Percentiles rank a stretch among this genome's conserved stretches.
Conservation (phyloP, 37 sponge, comb jelly and placozoan genomes). For the Agelas oroides region DNA sequence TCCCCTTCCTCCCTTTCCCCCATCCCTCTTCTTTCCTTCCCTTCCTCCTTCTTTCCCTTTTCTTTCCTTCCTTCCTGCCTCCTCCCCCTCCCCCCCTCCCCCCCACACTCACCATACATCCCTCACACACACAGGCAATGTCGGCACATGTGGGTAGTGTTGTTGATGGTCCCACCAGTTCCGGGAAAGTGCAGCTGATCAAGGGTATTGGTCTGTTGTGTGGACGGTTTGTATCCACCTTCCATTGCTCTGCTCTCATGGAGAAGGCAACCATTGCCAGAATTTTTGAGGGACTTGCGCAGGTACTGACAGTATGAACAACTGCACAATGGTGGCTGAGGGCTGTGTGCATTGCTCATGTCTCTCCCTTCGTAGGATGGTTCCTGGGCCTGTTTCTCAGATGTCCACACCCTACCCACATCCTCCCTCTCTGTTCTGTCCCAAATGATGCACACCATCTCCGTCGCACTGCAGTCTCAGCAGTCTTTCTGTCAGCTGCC, state of each 20-base stretch:
- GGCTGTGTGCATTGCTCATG: not conserved
- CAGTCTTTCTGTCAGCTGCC: constrained; percentile 15
- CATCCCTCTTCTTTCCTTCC: too few species aligned
- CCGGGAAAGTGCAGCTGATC: constrained; percentile 57
- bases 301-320: constrained; percentile 7
- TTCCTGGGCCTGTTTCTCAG: constrained; percentile 79
- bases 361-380: constrained; percentile 48
- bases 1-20: too few species aligned
- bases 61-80: not conserved
- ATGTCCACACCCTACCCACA: constrained; percentile 38
- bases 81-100: too few species aligned
- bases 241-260: constrained; percentile 62
- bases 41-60: too few species aligned
- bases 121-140: constrained; percentile 18
- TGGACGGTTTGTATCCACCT: constrained; percentile 51
- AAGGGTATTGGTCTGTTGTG: constrained; percentile 69
- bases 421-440: constrained; percentile 63
- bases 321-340: too few species aligned
- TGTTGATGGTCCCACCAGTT: constrained; percentile 54
- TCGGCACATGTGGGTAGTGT: constrained; percentile 28
- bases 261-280: constrained; percentile 25
- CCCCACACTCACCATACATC: too few species aligned
- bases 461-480: constrained; percentile 48
- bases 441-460: constrained; percentile 66
- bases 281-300: constrained; percentile 57